Conservation (phyloP, 92 coral and sea anemone genomes). For the Anthopleura xanthogrammica region DNA sequence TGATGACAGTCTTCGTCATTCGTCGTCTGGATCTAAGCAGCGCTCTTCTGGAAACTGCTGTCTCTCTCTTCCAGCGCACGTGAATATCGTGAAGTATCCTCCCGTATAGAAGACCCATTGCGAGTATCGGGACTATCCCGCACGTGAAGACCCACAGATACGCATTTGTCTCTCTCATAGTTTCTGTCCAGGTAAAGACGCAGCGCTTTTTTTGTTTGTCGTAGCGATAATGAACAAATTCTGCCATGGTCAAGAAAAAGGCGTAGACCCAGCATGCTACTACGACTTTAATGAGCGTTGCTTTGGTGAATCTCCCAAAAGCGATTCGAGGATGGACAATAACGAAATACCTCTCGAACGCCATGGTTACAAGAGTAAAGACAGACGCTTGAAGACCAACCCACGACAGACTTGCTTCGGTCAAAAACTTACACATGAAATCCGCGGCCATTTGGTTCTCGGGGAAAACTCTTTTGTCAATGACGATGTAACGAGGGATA, state of each 20-base stretch:
- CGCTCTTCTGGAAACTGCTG: conserved; percentile 44
- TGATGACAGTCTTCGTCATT: conserved; percentile 22
- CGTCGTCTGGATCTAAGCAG: conserved; percentile 36
- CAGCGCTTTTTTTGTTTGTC: conserved; percentile 12
- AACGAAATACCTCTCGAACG: conserved; percentile 46
- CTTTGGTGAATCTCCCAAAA: conserved; percentile 32
- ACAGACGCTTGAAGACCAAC: conserved; percentile 38
- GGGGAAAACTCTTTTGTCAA: conserved; percentile 38
- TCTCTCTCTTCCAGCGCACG: conserved; percentile 39
- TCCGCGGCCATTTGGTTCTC: conserved; percentile 22
- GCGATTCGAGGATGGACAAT: conserved; percentile 36
- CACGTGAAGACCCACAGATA: conserved; percentile 23
- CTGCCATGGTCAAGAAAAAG: conserved; percentile 3
- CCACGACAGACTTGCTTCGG: conserved; percentile 31
- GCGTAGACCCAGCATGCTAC: conserved; percentile 37
- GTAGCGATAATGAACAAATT: conserved; percentile 23
- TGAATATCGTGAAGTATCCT: conserved; percentile 19
- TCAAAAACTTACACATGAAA: conserved; percentile 40
- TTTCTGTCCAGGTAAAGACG: conserved; percentile 14
- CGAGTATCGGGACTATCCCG: conserved; percentile 23
- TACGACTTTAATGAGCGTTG: conserved; percentile 11
- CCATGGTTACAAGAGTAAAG: conserved; percentile 34
- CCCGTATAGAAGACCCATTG: conserved; percentile 39
- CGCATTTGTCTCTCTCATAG: neutral
- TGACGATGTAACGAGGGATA: conserved; percentile 34